phyloP scores from a whole-genome alignment of 1,140 invertebrate genomes.

The Battus philenor region DNA sequence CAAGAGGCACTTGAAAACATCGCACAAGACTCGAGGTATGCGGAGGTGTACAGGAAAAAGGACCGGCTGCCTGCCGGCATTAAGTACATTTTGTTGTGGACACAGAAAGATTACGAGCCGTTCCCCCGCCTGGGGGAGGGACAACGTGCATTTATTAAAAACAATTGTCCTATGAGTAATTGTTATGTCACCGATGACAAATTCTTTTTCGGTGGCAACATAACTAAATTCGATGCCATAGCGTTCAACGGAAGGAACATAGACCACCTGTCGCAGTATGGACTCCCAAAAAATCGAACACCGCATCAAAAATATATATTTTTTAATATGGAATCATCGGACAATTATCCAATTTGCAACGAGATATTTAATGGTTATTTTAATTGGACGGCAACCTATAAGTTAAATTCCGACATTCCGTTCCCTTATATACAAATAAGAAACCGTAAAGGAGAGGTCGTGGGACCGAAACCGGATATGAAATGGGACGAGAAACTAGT shows the following conservation, averaged over 20 bases:
- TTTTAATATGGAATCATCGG: conserved; percentile 72
- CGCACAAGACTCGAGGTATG: conserved; percentile 40
- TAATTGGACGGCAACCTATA: conserved; percentile 80
- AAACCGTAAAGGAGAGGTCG: conserved; percentile 38
- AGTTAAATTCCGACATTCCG: conserved; percentile 74
- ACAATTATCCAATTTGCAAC: conserved; percentile 54
- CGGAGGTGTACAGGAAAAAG: conserved; percentile 40
- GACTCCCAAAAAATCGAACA: conserved; percentile 51
- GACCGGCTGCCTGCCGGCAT: conserved; percentile 33
- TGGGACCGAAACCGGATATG: conserved; percentile 55
- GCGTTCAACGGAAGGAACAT: conserved; percentile 64
- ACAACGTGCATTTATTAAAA: conserved; percentile 44
- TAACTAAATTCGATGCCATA: conserved; percentile 63
- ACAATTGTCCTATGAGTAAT: conserved; percentile 48
- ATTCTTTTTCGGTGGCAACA: conserved; percentile 39
- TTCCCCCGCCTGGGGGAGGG: conserved; percentile 40
- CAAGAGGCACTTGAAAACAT: conserved; percentile 48
- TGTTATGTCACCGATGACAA: conserved; percentile 54
- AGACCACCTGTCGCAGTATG: conserved; percentile 10
- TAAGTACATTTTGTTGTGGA: conserved; percentile 56
- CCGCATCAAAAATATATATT: conserved; percentile 72
- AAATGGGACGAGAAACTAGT: conserved; percentile 36
- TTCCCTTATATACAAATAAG: conserved; percentile 68
- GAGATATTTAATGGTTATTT: conserved; percentile 63
- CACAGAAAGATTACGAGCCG: conserved; percentile 33